Percentiles rank a stretch among this genome's conserved stretches.
Evolutionary conservation across 2,113 vertebrate species (phyloP).

Genomic region (Anas platyrhynchos): DNA sequence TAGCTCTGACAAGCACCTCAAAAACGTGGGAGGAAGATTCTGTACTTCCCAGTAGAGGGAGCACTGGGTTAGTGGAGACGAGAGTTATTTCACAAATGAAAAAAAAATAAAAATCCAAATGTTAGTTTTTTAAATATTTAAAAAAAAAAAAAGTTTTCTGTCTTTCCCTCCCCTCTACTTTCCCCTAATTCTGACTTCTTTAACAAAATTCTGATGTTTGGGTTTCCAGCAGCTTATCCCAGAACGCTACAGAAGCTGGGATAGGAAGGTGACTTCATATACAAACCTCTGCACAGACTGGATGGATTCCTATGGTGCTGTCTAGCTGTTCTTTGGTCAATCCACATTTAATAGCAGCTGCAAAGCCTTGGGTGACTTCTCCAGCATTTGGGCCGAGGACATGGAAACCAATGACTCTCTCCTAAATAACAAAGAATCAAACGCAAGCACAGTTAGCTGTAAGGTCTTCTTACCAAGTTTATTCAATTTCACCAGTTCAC

Average conservation of each 20-base stretch:
- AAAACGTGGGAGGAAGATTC: not conserved
- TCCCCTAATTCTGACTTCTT: not conserved
- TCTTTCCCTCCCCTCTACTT: not conserved
- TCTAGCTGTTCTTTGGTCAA: slow-evolving; percentile 85
- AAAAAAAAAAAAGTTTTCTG: not conserved
- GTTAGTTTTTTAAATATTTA: not conserved
- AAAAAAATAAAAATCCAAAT: not conserved
- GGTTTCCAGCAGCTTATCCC: not conserved
- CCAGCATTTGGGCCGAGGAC: slow-evolving; percentile 84
- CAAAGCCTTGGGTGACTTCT: slow-evolving; percentile 88
- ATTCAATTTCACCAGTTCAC: not conserved
- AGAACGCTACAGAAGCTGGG: not conserved
- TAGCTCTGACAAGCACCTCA: not conserved
- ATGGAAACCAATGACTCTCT: slow-evolving; percentile 85
- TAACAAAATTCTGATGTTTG: not conserved
- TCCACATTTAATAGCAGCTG: slow-evolving; percentile 83
- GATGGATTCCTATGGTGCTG: slow-evolving; percentile 82
- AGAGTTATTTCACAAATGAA: not conserved
- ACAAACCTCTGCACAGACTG: slow-evolving; percentile 86
- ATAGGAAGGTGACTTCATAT: not conserved
- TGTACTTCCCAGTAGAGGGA: not conserved
- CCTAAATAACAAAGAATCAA: slow-evolving; percentile 67
- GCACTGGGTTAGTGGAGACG: not conserved
- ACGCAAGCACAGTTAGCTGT: not conserved
- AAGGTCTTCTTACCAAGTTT: not conserved